Conservation (phyloP, 92 coral and sea anemone genomes). For the Diadumene lineata region DNA sequence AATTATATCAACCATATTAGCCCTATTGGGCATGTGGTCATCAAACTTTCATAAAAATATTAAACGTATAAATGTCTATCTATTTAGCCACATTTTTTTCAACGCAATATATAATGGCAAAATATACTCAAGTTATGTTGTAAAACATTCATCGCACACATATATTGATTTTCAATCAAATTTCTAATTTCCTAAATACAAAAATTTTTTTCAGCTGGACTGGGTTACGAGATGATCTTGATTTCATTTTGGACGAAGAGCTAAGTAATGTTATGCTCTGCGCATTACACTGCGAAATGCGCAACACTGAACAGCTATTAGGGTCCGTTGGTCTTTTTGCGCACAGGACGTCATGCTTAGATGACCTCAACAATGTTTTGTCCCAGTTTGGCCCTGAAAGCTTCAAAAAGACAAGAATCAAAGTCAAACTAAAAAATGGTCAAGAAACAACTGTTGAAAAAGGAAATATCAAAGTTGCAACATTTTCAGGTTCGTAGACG, state of each 20-base stretch:
- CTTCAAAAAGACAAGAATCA: constrained; percentile 44
- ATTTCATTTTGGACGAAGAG: constrained; percentile 42
- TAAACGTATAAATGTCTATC: too few relatives aligned
- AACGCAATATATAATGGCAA: too few relatives aligned
- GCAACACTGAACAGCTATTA: constrained; percentile 62
- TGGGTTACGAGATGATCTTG: constrained; percentile 60
- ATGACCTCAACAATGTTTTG: constrained; percentile 40
- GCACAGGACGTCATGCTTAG: constrained; percentile 34
- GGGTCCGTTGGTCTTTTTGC: constrained; percentile 51
- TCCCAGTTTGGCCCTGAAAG: constrained; percentile 55
- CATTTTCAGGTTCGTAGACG: constrained; percentile 49
- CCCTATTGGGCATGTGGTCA: too few relatives aligned
- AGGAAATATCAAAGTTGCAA: constrained; percentile 52
- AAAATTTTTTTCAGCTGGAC: constrained; percentile 62
- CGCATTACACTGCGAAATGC: constrained; percentile 60
- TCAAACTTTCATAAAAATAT: too few relatives aligned
- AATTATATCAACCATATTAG: too few relatives aligned
- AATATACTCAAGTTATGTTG: too few relatives aligned
- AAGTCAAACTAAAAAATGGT: constrained; percentile 41
- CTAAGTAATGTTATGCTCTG: constrained; percentile 60
- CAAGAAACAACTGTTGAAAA: constrained; percentile 41
- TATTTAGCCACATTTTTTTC: too few relatives aligned
- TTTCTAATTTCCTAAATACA: too few relatives aligned
- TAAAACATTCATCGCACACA: too few relatives aligned
- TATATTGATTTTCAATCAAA: too few relatives aligned